These are phyloP conservation scores for Calliphora vomitoria DNA, from an alignment of 2,888 invertebrate genomes.

Conservation along the genomic window DNA sequence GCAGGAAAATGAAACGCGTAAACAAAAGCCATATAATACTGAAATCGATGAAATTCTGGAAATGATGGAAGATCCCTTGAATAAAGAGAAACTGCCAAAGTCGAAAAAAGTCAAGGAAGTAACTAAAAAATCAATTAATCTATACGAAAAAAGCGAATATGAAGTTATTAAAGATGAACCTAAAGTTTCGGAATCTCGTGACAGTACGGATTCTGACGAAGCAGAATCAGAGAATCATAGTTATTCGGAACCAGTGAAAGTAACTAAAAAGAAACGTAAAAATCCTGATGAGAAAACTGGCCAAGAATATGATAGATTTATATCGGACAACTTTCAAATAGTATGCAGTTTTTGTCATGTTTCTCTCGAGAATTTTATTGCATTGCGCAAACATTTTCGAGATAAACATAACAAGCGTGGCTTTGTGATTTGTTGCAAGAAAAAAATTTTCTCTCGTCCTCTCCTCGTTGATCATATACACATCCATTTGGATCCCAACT, in stretches of 20 bases:
- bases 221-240: no score
- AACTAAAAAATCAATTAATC: neutral
- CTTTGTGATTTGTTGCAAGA: constrained; percentile 79
- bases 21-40: no score
- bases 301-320: constrained; percentile 78
- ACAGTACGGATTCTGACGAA: no score
- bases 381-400: constrained; percentile 79
- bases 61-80: neutral
- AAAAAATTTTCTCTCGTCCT: constrained; percentile 79
- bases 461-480: constrained; percentile 79
- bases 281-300: constrained; percentile 72
- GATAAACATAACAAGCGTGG: constrained; percentile 79
- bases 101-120: neutral
- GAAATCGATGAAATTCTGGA: no score
- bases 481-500: constrained; percentile 80
- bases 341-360: constrained; percentile 79
- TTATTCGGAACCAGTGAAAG: no score
- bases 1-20: no score
- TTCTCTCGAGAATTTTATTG: constrained; percentile 79
- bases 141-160: no score
- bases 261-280: constrained; percentile 45
- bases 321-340: constrained; percentile 79
- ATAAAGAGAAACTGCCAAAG: neutral
- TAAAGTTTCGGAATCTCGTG: no score
- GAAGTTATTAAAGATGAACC: no score